Evolutionary conservation across 2,797 vertebrate genomes (phyloP), one percentile per base, ranked within the genome.

Genomic region (Mormyrops attenuatus): DNA sequence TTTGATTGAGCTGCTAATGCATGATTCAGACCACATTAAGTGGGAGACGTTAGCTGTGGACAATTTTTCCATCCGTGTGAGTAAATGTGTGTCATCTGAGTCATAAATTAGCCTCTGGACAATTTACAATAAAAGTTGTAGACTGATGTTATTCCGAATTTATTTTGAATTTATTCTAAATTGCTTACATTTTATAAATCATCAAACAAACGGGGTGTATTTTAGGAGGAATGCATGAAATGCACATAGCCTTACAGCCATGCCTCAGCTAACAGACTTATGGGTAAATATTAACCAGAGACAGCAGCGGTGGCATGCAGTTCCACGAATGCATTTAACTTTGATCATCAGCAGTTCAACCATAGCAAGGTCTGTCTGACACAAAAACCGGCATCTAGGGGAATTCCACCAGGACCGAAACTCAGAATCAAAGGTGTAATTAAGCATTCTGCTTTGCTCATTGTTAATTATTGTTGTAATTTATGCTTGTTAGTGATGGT

Each of bases 1-100:
- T 82, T 22, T 82, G 77, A 82, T 44, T 22, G 77, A 47, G 77
- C 77, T 82, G 77, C 77, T 82, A 82, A 82, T 82, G 41, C 77
- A 82, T 82, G 77, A 82, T 82, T 82, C 20, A 82, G 11, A 82
- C 8, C 77, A 22, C 77, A 82, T 82, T 82, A 82, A 82, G 41
- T 47, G 41, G 41, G 77, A 47, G 41, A 44, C 73, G 3, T 80
- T 20, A 80, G 20, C 73, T n/a, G 34, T n/a, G 15, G 73, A 82
- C 77, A 47, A 47, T 44, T 82, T 77, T 77, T 41, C 69, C 69
- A 11, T n/a, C 77, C 38, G 6, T 82, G 77, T n/a, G 20, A 82
- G 77, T 82, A 82, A 47, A 82, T 22, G 77, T 82, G 17, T 82
- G 77, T 82, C 77, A 47, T 11, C 11, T 22, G 7, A 47, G 41